These are phyloP conservation scores for Eubucco bourcierii DNA, from an alignment of 2,113 vertebrate species.

Conservation along the genomic window DNA sequence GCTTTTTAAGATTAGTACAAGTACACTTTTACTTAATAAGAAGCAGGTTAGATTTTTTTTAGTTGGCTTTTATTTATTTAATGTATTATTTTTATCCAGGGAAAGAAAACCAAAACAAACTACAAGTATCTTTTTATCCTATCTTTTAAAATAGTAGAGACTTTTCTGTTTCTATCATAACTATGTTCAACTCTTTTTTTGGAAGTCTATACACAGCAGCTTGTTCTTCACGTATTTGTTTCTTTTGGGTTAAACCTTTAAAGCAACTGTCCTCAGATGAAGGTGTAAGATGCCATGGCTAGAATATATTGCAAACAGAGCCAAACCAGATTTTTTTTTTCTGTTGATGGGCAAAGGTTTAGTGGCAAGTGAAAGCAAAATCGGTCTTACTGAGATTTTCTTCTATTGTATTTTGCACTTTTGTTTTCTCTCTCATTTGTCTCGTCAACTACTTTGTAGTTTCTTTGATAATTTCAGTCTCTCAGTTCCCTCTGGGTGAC, in stretches of 20 bases:
- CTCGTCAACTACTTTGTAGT: not conserved
- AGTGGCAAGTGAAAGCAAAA: not conserved
- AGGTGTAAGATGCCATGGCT: not conserved
- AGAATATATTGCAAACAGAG: not conserved
- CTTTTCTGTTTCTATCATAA: not conserved
- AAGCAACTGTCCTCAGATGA: not conserved
- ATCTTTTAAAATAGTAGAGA: not conserved
- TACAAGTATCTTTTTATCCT: not conserved
- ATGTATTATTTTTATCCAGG: not conserved
- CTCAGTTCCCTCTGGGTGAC: not conserved
- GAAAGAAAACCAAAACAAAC: not conserved
- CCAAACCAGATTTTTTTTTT: not conserved
- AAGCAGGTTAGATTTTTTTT: not conserved
- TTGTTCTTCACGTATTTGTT: not conserved
- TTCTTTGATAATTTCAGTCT: not conserved
- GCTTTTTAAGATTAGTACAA: not conserved
- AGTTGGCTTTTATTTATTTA: not conserved
- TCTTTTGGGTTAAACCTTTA: not conserved
- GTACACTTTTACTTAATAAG: not conserved
- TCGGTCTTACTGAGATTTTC: not conserved
- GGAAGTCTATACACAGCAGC: not conserved
- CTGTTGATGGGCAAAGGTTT: not conserved
- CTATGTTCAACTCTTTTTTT: not conserved
- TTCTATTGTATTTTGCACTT: not conserved
- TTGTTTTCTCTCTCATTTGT: not conserved